phyloP scores from a whole-genome alignment of 2,888 invertebrate genomes.

The Drosophila paranaensis region DNA sequence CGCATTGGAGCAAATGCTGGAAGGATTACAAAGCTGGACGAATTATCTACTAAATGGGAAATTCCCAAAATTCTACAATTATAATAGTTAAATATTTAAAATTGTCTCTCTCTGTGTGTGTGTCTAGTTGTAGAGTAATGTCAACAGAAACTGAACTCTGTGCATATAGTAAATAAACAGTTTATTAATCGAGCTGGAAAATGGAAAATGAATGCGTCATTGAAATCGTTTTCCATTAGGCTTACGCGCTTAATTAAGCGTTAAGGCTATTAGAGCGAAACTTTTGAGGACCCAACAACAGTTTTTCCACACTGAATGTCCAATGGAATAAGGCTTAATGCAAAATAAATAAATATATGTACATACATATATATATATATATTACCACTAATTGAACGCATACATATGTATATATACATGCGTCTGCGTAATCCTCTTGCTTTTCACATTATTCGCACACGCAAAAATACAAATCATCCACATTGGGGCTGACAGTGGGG shows the following conservation, averaged over 20 bases:
- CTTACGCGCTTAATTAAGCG: constrained; percentile 51
- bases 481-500: constrained; percentile 45
- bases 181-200: constrained; percentile 18
- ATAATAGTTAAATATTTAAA: constrained; percentile 15
- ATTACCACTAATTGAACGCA: constrained; percentile 60
- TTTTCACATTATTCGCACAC: constrained; percentile 27
- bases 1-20: constrained; percentile 44
- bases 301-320: constrained; percentile 26
- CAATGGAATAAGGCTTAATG: constrained; percentile 54
- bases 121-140: constrained; percentile 3
- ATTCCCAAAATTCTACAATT: neutral
- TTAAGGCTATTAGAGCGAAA: constrained; percentile 49
- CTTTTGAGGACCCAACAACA: constrained; percentile 19
- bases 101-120: neutral
- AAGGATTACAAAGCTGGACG: constrained; percentile 41
- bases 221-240: constrained; percentile 55
- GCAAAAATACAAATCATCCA: constrained; percentile 44
- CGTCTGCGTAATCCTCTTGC: constrained; percentile 34
- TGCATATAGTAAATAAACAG: constrained; percentile 16
- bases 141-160: constrained; percentile 1
- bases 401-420: neutral
- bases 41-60: constrained; percentile 20
- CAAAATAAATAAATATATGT: constrained; percentile 38
- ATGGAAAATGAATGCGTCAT: constrained; percentile 12
- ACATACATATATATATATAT: constrained; percentile 22